Percentiles rank a stretch among this genome's conserved stretches.
These are phyloP conservation scores for Hanleya hanleyi DNA, from an alignment of 2,888 invertebrate genomes.

Conservation along the genomic window DNA sequence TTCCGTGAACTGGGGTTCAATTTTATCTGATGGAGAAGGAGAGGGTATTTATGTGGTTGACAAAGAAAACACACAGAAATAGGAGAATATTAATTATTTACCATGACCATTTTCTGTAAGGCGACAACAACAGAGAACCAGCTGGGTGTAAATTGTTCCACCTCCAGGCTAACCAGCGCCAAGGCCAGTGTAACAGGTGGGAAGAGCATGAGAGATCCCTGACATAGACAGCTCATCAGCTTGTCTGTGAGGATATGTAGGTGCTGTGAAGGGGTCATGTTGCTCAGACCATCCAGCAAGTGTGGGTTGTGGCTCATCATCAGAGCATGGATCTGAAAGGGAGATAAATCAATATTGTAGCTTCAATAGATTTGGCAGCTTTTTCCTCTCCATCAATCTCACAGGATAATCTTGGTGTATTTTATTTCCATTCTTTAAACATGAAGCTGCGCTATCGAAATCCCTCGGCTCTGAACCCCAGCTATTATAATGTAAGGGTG, in stretches of 20 bases:
- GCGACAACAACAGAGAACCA: constrained; percentile 66
- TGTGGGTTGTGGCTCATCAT: constrained; percentile 67
- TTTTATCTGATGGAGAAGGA: not conserved
- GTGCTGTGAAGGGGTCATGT: constrained; percentile 68
- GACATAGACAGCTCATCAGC: constrained; percentile 75
- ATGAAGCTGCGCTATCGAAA: too few relatives aligned
- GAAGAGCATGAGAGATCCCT: constrained; percentile 80
- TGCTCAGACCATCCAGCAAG: constrained; percentile 59
- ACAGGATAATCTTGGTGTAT: too few relatives aligned
- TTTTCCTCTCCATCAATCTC: too few relatives aligned
- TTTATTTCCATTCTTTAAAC: too few relatives aligned
- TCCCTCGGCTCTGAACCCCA: too few relatives aligned
- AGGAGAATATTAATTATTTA: constrained; percentile 39
- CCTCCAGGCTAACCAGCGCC: constrained; percentile 82
- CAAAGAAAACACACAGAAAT: not conserved
- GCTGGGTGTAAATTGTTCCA: constrained; percentile 61
- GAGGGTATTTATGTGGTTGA: not conserved
- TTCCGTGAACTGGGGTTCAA: too few relatives aligned
- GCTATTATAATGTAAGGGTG: too few relatives aligned
- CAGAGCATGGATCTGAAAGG: constrained; percentile 66
- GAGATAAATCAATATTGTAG: not conserved
- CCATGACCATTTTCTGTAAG: constrained; percentile 65
- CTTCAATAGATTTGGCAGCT: too few relatives aligned
- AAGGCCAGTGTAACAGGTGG: constrained; percentile 85
- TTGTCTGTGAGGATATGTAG: constrained; percentile 64